Evolutionary conservation across 2,888 invertebrate genomes (phyloP), one percentile per base, ranked within the genome.

Genomic region (Cheiracanthium punctorium): DNA sequence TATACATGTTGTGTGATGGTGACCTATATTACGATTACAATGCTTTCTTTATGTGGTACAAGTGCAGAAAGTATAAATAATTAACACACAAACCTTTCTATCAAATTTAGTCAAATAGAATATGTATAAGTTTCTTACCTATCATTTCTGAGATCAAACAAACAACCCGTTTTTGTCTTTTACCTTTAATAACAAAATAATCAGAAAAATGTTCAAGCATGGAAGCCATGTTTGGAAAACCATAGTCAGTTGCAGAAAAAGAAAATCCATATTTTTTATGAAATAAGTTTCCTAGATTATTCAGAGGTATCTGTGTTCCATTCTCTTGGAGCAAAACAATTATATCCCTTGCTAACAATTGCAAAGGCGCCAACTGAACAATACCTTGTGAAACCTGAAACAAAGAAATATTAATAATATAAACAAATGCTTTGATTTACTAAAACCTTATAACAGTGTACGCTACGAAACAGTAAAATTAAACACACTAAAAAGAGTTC

Each of bases 131-230:
- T 37, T 37, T 7, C 30, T 69, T 69, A 72, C 24, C n/a, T 8
- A 71, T 30, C 28, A 20, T 73, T 30, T 88, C 80, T 5, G 20
- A 28, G 28, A 82, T 88, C 30, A 91, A 89, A 14, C 87, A 85
- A 14, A 90, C 80, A 1, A 80, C 76, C 8, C 89, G 87, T 79
- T 93, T 93, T 87, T 90, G 88, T 20, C 91, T 91, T 67, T 91
- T 93, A 90, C 93, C 93, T 14, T 91, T 90, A 14, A 93, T 89
- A n/a, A 91, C 90, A 4, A 93, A 92, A 1, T 94, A 93, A 88
- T 94, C 93, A 10, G 93, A 92, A 20, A 94, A 91, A 8, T 93
- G 92, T 89, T 93, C 92, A 8, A 94, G 91, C 69, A 94, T 91
- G 1, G 93, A 91, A n/a, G 91, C 90, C 0, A 93, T 85, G 12